phyloP scores from a whole-genome alignment of 1,140 invertebrate species.

The Tetragnatha versicolor region DNA sequence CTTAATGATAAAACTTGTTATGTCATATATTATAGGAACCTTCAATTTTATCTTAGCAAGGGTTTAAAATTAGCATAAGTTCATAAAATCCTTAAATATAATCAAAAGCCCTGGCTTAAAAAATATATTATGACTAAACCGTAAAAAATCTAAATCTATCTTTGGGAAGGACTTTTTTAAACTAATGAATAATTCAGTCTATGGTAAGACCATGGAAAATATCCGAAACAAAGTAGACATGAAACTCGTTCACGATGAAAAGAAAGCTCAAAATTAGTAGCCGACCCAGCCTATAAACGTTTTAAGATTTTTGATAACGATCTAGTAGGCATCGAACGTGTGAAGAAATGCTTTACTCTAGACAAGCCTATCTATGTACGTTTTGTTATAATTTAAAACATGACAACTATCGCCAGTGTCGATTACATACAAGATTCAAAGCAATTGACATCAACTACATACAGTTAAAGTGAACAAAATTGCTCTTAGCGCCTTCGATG shows the following conservation, averaged over 20 bases:
- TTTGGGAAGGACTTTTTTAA: constrained; percentile 57
- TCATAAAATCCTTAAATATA: constrained; percentile 58
- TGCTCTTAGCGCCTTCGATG: no score
- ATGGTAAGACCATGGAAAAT: constrained; percentile 20
- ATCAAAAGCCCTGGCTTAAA: constrained; percentile 19
- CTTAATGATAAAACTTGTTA: no score
- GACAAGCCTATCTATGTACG: no score
- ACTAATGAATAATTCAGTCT: constrained; percentile 13
- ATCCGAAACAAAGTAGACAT: neutral
- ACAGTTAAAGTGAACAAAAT: no score
- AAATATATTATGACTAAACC: constrained; percentile 60
- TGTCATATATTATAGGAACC: no score
- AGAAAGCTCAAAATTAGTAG: neutral
- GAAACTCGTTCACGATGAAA: neutral
- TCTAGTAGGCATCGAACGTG: no score
- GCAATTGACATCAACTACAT: no score
- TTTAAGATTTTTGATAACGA: constrained; percentile 50
- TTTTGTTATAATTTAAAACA: no score
- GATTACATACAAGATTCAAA: no score
- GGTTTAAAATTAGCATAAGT: constrained; percentile 60
- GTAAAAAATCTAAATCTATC: constrained; percentile 57
- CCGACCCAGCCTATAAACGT: constrained; percentile 58
- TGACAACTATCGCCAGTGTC: no score
- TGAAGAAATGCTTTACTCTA: no score
- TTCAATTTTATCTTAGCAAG: no score